These are phyloP conservation scores for Tragelaphus scriptus DNA, from an alignment of 2,113 vertebrate genomes.

Conservation along the genomic window DNA sequence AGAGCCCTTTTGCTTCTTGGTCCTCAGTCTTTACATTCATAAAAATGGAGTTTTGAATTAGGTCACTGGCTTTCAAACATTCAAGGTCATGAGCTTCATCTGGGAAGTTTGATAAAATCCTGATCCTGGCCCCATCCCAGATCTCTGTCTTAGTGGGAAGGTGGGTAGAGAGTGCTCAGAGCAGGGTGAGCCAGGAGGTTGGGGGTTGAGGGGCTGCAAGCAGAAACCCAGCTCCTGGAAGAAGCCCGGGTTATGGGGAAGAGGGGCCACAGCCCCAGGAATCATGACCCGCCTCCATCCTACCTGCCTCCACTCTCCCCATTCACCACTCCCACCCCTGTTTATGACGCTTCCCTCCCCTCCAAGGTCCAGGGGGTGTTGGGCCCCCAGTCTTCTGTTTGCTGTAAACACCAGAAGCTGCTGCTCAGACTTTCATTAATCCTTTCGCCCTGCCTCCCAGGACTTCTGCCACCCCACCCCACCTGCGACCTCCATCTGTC, in stretches of 20 bases:
- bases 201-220: too few species aligned
- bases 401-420: slow-evolving; percentile 78
- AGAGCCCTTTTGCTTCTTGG: background rate
- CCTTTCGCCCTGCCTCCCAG: background rate
- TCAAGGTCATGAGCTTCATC: background rate
- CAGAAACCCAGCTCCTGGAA: background rate
- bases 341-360: background rate
- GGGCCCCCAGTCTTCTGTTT: slow-evolving; percentile 73
- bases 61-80: background rate
- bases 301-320: fast-evolving
- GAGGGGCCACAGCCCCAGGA: background rate
- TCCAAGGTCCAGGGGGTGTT: background rate
- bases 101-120: background rate
- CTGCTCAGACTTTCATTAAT: slow-evolving; percentile 55
- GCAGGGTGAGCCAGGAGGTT: background rate
- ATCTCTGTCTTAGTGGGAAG: background rate
- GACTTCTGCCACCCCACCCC: background rate
- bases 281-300: too few species aligned
- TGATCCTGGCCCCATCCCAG: background rate
- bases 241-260: too few species aligned
- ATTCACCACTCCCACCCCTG: too few species aligned
- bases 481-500: background rate
- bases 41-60: background rate
- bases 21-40: background rate
- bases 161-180: background rate